phyloP scores from a whole-genome alignment of 2,888 invertebrate genomes.

The Hedychridium roseum region DNA sequence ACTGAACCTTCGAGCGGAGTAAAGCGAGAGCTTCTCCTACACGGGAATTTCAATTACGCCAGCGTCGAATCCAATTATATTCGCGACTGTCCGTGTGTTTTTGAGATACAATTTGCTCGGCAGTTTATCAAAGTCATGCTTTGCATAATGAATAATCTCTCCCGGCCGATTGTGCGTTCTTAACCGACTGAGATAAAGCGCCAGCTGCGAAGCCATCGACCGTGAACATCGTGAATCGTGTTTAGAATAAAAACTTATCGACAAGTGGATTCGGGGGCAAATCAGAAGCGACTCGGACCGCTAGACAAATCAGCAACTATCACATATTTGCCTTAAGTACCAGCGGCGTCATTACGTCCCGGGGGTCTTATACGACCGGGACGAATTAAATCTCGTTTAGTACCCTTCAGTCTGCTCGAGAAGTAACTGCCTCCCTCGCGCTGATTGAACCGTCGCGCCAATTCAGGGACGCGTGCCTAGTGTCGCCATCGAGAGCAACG shows the following conservation, averaged over 20 bases:
- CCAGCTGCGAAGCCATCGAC: no score
- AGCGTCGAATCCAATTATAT: no score
- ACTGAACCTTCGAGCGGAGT: no score
- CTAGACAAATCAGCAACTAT: slow-evolving; percentile 20
- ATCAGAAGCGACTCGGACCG: slow-evolving; percentile 13
- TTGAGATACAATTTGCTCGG: no score
- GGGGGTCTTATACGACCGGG: slow-evolving; percentile 8
- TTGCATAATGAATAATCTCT: no score
- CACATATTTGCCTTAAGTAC: slow-evolving; percentile 13
- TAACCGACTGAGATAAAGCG: no score
- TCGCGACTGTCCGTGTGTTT: no score
- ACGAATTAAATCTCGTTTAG: slow-evolving; percentile 22
- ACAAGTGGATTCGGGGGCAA: background rate
- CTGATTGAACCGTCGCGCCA: slow-evolving; percentile 11
- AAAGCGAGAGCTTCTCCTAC: no score
- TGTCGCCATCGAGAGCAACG: slow-evolving; percentile 9
- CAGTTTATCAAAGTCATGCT: no score
- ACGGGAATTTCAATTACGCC: no score
- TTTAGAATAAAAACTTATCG: background rate
- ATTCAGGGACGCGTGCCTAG: slow-evolving; percentile 7
- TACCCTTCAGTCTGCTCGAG: slow-evolving; percentile 10
- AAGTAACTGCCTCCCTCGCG: slow-evolving; percentile 3
- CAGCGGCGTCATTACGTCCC: slow-evolving; percentile 17
- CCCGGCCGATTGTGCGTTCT: no score
- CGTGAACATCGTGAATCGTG: no score